Conservation (phyloP, 2,113 vertebrate species). For the Glaucomys volans region DNA sequence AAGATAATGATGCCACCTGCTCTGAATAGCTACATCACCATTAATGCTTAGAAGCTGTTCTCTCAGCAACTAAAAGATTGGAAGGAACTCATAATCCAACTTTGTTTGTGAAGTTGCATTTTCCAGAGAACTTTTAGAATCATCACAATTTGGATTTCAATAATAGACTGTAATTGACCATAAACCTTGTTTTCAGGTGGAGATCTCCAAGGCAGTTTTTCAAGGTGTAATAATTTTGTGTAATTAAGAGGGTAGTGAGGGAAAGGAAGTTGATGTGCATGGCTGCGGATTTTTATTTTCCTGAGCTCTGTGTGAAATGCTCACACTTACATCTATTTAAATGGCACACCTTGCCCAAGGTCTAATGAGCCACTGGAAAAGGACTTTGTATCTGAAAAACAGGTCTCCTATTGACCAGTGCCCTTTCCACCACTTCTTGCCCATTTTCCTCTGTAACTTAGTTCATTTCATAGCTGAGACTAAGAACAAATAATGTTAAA, state of each 20-base stretch:
- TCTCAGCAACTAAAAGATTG: constrained; percentile 35
- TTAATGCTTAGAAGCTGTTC: constrained; percentile 64
- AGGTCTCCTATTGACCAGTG: neutral
- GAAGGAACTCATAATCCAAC: constrained; percentile 9
- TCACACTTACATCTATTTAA: neutral
- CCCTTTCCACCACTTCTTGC: neutral
- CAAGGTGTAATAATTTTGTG: neutral
- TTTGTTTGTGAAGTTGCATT: constrained; percentile 48
- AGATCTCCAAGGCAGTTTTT: neutral
- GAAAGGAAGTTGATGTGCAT: neutral
- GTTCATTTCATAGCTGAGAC: neutral
- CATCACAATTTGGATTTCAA: constrained; percentile 13
- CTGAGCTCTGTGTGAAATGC: neutral
- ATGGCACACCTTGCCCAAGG: neutral
- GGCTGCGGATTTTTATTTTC: neutral
- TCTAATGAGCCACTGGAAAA: neutral
- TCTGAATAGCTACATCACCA: constrained; percentile 69
- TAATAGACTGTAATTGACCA: neutral
- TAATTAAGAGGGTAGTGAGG: neutral
- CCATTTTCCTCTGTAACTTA: constrained; percentile 32
- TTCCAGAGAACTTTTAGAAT: constrained; percentile 17
- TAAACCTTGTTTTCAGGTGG: neutral
- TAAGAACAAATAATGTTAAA: neutral
- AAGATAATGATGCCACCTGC: constrained; percentile 69
- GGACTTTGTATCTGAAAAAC: neutral